These are phyloP conservation scores for Ancistrus triradiatus DNA, from an alignment of 2,113 vertebrate species.

Conservation along the genomic window DNA sequence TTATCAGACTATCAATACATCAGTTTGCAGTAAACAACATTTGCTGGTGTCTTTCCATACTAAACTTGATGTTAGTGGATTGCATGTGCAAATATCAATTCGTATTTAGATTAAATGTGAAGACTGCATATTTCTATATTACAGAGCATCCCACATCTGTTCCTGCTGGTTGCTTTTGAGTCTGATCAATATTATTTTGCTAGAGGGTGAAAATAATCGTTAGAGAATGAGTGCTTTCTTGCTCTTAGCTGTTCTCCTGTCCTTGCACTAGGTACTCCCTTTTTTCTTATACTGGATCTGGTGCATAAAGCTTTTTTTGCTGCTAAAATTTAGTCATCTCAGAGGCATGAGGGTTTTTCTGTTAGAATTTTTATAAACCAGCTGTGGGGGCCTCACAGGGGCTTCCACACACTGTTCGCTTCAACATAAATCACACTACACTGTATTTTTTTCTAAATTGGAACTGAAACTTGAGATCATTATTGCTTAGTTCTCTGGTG, in stretches of 20 bases:
- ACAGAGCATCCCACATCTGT: too few relatives aligned
- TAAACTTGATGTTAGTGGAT: too few relatives aligned
- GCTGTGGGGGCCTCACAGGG: constrained; percentile 31
- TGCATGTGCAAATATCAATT: too few relatives aligned
- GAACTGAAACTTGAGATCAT: constrained; percentile 29
- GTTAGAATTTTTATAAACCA: constrained; percentile 40
- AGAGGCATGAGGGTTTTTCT: constrained; percentile 26
- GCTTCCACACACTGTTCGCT: constrained; percentile 7
- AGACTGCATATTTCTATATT: too few relatives aligned
- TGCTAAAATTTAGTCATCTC: constrained; percentile 30
- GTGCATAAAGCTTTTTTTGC: constrained; percentile 20
- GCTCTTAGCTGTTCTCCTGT: neutral
- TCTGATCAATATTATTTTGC: constrained; percentile 35
- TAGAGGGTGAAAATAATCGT: constrained; percentile 31
- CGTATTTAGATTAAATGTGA: too few relatives aligned
- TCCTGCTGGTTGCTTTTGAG: constrained; percentile 14
- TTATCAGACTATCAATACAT: too few relatives aligned
- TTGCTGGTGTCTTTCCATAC: too few relatives aligned
- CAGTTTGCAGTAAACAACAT: too few relatives aligned
- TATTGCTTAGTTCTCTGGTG: constrained; percentile 26
- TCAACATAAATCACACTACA: constrained; percentile 33
- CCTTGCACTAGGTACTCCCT: constrained; percentile 23
- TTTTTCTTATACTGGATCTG: constrained; percentile 15
- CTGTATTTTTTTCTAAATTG: constrained; percentile 33
- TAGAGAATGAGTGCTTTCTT: constrained; percentile 21